Percentiles rank a stretch among this genome's conserved stretches.
Conservation (phyloP, 2,888 invertebrate species). For the Philhelius pedissequus region DNA sequence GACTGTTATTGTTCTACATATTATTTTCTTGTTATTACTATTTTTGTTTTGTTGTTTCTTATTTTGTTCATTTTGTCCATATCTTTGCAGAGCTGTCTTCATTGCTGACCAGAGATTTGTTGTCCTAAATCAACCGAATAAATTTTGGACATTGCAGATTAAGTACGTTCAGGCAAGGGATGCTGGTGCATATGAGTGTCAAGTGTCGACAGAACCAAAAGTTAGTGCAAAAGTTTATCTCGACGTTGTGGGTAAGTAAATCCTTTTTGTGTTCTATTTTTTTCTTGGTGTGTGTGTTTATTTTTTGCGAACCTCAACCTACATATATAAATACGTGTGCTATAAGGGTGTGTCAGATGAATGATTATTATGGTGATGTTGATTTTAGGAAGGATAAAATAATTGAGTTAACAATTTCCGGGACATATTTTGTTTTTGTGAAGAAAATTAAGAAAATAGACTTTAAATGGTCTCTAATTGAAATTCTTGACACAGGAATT, state of each 20-base stretch:
- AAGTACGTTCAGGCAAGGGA: constrained; percentile 94
- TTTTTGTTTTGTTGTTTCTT: too few species aligned
- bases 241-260: constrained; percentile 91
- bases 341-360: not conserved
- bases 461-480: constrained; percentile 1
- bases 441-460: not conserved
- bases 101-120: constrained; percentile 96
- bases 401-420: constrained; percentile 40
- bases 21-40: not conserved
- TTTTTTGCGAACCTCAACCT: too few species aligned
- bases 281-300: too few species aligned
- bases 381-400: constrained; percentile 19
- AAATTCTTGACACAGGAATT: not conserved
- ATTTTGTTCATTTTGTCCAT: not conserved
- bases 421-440: constrained; percentile 8
- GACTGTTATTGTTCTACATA: constrained; percentile 29
- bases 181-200: constrained; percentile 95
- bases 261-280: constrained; percentile 5
- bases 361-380: constrained; percentile 11
- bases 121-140: constrained; percentile 82
- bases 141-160: constrained; percentile 91
- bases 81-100: constrained; percentile 83
- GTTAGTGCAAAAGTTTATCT: constrained; percentile 95
- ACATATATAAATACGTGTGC: constrained; percentile 23
- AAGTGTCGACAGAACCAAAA: constrained; percentile 96